phyloP scores from a whole-genome alignment of 2,888 invertebrate species.

The Noctua janthina region DNA sequence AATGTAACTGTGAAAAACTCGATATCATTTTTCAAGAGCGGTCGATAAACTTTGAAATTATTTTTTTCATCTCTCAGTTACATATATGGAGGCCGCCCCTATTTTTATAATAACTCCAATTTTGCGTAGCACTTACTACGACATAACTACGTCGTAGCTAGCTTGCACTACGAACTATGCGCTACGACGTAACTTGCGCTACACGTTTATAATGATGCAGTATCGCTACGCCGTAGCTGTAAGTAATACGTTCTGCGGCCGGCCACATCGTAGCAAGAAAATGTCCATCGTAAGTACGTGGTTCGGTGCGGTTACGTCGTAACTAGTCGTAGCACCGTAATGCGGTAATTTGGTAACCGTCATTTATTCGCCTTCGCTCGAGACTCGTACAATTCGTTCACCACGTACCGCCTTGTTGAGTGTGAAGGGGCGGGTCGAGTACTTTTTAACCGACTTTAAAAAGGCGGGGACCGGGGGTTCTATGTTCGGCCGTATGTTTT shows the following conservation, averaged over 20 bases:
- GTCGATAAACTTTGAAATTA: too few relatives aligned
- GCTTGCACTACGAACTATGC: neutral
- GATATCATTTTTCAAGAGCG: too few relatives aligned
- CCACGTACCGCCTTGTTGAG: constrained; percentile 29
- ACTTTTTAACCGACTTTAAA: neutral
- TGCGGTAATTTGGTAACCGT: constrained; percentile 13
- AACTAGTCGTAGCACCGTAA: constrained; percentile 22
- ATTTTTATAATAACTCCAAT: neutral
- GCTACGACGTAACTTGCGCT: neutral
- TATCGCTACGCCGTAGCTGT: constrained; percentile 11
- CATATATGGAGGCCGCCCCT: too few relatives aligned
- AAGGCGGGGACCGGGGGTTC: too few relatives aligned
- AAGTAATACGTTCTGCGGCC: neutral
- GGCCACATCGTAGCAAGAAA: neutral
- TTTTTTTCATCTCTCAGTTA: too few relatives aligned
- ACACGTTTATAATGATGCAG: neutral
- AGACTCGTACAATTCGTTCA: constrained; percentile 14
- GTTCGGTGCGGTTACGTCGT: constrained; percentile 7
- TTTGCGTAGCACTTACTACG: constrained; percentile 3
- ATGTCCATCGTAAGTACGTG: constrained; percentile 19
- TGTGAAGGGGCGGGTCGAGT: constrained; percentile 6
- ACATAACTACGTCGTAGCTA: constrained; percentile 3
- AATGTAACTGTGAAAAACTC: too few relatives aligned
- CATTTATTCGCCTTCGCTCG: constrained; percentile 25
- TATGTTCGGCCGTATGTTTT: too few relatives aligned